Conservation (phyloP, 2,113 vertebrate species). For the Callithrix jacchus region DNA sequence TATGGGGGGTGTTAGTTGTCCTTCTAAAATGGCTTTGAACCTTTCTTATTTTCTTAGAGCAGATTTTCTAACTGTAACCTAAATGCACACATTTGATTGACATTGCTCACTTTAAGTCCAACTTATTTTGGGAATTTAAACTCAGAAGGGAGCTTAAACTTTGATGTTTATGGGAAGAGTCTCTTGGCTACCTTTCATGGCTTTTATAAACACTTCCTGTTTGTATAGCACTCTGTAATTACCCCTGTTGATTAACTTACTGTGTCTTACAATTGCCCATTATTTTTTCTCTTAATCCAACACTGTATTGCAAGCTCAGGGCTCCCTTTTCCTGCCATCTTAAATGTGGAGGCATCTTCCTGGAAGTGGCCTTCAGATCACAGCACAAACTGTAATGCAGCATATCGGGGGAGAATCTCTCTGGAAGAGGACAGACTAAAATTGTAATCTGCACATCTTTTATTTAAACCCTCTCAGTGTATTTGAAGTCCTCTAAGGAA, state of each 20-base stretch:
- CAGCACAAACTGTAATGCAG: not conserved
- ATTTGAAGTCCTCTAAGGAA: not conserved
- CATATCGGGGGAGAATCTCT: not conserved
- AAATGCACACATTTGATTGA: not conserved
- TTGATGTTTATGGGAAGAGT: not conserved
- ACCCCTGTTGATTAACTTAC: not conserved
- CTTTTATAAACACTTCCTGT: not conserved
- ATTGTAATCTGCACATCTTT: not conserved
- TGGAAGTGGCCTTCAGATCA: not conserved
- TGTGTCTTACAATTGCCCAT: not conserved
- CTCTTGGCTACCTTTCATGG: not conserved
- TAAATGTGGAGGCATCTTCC: not conserved
- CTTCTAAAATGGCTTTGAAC: not conserved
- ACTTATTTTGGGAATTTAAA: not conserved
- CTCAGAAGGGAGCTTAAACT: not conserved
- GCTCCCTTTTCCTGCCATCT: too few relatives aligned
- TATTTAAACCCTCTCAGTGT: not conserved
- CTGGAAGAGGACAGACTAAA: not conserved
- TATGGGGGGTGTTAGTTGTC: not conserved
- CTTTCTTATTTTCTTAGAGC: not conserved
- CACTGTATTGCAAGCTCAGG: not conserved
- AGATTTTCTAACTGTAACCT: not conserved
- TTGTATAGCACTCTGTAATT: not conserved
- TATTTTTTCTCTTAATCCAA: not conserved
- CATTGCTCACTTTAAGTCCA: not conserved